These are phyloP conservation scores for Elephantulus edwardii DNA, from an alignment of 2,113 vertebrate genomes.

Conservation along the genomic window DNA sequence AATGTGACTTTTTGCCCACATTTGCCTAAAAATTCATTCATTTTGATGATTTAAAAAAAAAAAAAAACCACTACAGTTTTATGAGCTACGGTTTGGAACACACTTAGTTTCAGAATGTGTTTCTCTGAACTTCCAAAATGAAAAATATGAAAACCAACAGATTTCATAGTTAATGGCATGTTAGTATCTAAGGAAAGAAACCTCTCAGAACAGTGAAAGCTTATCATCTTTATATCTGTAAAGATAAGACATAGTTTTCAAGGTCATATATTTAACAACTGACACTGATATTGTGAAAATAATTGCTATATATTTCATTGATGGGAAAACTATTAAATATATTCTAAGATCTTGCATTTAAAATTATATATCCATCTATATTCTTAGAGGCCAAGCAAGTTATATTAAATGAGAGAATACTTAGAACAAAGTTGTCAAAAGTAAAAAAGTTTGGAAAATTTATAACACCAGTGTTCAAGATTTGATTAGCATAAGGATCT, in stretches of 20 bases:
- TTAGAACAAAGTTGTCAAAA: constrained; percentile 84
- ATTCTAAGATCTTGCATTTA: constrained; percentile 50
- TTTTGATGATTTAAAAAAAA: constrained; percentile 72
- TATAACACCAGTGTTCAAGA: constrained; percentile 59
- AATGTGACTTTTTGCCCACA: constrained; percentile 72
- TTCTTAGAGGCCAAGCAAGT: constrained; percentile 65
- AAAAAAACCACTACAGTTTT: constrained; percentile 66
- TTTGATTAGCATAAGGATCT: constrained; percentile 40
- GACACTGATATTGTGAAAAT: constrained; percentile 56
- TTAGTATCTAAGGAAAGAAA: constrained; percentile 52
- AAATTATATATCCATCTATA: constrained; percentile 66
- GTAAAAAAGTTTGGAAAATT: constrained; percentile 84
- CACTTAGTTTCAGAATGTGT: constrained; percentile 60
- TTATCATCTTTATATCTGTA: constrained; percentile 28
- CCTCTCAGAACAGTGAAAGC: not conserved
- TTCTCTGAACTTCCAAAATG: constrained; percentile 77
- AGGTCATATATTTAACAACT: constrained; percentile 81
- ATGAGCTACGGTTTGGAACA: constrained; percentile 59
- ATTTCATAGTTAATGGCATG: constrained; percentile 55
- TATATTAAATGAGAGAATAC: constrained; percentile 76
- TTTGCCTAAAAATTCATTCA: constrained; percentile 78
- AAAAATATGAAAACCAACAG: constrained; percentile 42
- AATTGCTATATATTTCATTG: constrained; percentile 49
- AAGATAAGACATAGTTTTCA: constrained; percentile 79
- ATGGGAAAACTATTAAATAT: constrained; percentile 14